Percentiles rank a stretch among this genome's conserved stretches.
Evolutionary conservation across 1,140 invertebrate genomes (phyloP).

Genomic region (Nasonia giraulti): DNA sequence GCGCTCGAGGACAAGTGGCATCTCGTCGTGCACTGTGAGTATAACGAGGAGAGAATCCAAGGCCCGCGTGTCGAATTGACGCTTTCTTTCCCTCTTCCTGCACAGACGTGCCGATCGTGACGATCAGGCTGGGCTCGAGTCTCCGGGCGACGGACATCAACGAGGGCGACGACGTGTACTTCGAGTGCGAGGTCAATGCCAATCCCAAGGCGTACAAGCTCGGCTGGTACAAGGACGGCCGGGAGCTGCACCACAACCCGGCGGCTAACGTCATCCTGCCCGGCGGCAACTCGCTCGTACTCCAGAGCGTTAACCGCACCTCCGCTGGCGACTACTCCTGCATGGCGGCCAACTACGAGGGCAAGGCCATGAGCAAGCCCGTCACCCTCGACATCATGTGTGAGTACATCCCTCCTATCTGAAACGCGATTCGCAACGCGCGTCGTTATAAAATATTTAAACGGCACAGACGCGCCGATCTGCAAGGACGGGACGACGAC

Average conservation of each 20-base stretch:
- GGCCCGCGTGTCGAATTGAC: too few relatives aligned
- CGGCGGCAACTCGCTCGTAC: constrained; percentile 85
- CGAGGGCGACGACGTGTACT: constrained; percentile 93
- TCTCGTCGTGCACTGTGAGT: constrained; percentile 76
- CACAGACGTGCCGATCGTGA: constrained; percentile 87
- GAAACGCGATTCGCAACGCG: background rate
- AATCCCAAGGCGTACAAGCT: constrained; percentile 88
- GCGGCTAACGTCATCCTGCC: constrained; percentile 87
- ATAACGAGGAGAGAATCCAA: too few relatives aligned
- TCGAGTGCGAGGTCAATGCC: constrained; percentile 90
- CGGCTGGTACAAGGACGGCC: constrained; percentile 87
- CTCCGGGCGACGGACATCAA: constrained; percentile 90
- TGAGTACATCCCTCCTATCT: constrained; percentile 75
- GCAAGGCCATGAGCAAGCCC: constrained; percentile 86
- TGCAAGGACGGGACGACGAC: constrained; percentile 83
- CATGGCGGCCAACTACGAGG: constrained; percentile 85
- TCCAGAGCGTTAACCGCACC: constrained; percentile 87
- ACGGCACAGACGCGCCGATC: constrained; percentile 83
- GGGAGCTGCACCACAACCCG: constrained; percentile 85
- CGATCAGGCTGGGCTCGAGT: constrained; percentile 85
- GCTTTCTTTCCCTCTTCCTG: too few relatives aligned
- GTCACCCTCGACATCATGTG: constrained; percentile 88
- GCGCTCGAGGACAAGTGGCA: constrained; percentile 74
- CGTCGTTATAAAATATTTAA: too few relatives aligned
- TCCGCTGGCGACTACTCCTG: constrained; percentile 89